These are phyloP conservation scores for Bambusicola thoracicus DNA, from an alignment of 2,113 vertebrate species.

Conservation along the genomic window DNA sequence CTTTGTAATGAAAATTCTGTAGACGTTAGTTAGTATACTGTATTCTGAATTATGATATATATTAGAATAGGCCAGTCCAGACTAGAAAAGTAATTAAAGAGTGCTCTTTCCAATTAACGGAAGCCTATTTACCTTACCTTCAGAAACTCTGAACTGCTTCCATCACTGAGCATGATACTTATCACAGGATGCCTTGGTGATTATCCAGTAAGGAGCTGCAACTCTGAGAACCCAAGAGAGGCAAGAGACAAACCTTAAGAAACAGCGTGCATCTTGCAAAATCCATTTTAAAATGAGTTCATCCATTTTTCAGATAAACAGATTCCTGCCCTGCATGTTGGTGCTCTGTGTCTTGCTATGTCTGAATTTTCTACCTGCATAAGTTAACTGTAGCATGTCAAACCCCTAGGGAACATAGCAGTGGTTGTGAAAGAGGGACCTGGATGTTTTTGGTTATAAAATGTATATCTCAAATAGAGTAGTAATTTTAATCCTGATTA, in stretches of 20 bases:
- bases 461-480: slow-evolving; percentile 56
- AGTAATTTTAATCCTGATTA: slow-evolving; percentile 71
- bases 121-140: slow-evolving; percentile 53
- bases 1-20: slow-evolving; percentile 62
- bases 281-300: slow-evolving; percentile 20
- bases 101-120: slow-evolving; percentile 59
- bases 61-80: slow-evolving; percentile 58
- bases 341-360: not conserved
- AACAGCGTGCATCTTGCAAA: not conserved
- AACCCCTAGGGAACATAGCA: slow-evolving; percentile 49
- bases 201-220: slow-evolving; percentile 18
- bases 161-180: slow-evolving; percentile 47
- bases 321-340: not conserved
- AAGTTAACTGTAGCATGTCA: slow-evolving; percentile 8
- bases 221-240: not conserved
- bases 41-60: slow-evolving; percentile 54
- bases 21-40: slow-evolving; percentile 22
- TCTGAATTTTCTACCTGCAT: slow-evolving; percentile 38
- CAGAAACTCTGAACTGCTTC: slow-evolving; percentile 63
- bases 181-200: slow-evolving; percentile 54
- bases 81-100: slow-evolving; percentile 69
- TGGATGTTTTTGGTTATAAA: slow-evolving; percentile 53
- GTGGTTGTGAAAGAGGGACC: slow-evolving; percentile 45
- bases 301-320: slow-evolving; percentile 6
- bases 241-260: not conserved